A percentile compares a stretch with the other conserved stretches of the same genome.
phyloP scores from a whole-genome alignment of 2,797 vertebrate genomes.

The Galago senegalensis region DNA sequence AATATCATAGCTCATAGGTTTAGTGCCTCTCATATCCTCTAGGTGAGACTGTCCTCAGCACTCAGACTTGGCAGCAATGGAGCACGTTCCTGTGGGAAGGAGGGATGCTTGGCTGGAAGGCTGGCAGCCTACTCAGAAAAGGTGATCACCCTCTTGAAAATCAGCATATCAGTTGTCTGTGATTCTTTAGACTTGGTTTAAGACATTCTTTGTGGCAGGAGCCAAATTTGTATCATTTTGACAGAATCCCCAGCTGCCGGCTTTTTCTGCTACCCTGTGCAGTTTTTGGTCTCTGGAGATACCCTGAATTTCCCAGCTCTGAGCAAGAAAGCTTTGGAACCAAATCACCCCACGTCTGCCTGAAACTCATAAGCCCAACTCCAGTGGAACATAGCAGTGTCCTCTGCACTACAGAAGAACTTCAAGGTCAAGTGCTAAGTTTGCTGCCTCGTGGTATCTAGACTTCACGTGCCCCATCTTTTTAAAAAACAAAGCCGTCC shows the following conservation, averaged over 20 bases:
- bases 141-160: background rate
- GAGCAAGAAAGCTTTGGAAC: slow-evolving; percentile 10
- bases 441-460: background rate
- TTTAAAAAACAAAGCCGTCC: slow-evolving; percentile 13
- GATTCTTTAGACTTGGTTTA: slow-evolving; percentile 21
- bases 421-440: background rate
- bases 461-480: background rate
- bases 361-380: background rate
- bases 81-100: background rate
- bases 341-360: slow-evolving; percentile 30
- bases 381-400: background rate
- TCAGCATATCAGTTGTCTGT: background rate
- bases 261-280: slow-evolving; percentile 54
- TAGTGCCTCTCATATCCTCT: background rate
- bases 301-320: slow-evolving; percentile 48
- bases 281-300: slow-evolving; percentile 56
- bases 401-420: background rate
- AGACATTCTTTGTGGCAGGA: slow-evolving; percentile 20
- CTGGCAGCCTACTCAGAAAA: background rate
- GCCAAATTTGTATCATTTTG: slow-evolving; percentile 25
- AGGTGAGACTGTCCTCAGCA: background rate
- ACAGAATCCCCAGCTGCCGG: background rate
- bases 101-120: background rate
- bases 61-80: background rate
- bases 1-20: background rate